phyloP scores from a whole-genome alignment of 1,140 invertebrate genomes.

The Octopus sinensis region DNA sequence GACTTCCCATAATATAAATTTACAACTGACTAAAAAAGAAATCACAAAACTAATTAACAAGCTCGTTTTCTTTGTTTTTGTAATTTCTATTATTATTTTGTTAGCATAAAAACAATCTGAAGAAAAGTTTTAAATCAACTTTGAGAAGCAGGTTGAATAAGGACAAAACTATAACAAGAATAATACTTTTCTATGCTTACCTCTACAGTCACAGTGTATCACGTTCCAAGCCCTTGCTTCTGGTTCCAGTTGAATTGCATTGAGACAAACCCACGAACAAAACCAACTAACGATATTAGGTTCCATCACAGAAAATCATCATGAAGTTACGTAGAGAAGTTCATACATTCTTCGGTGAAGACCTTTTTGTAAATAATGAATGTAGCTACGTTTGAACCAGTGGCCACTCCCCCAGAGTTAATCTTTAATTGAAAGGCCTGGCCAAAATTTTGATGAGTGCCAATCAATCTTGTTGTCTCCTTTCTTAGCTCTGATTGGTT shows the following conservation, averaged over 20 bases:
- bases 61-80: too few species aligned
- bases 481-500: not conserved
- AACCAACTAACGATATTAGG: conserved; percentile 4
- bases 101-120: too few species aligned
- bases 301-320: conserved; percentile 4
- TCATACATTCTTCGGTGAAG: not conserved
- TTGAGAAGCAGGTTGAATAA: too few species aligned
- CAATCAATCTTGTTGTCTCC: not conserved
- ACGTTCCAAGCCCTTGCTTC: not conserved
- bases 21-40: too few species aligned
- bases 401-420: not conserved
- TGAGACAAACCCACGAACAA: conserved; percentile 9
- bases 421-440: not conserved
- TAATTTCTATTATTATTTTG: too few species aligned
- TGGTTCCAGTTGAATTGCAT: not conserved
- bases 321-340: not conserved
- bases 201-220: not conserved
- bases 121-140: too few species aligned
- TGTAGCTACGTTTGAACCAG: not conserved
- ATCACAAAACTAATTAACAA: too few species aligned
- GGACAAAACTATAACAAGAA: too few species aligned
- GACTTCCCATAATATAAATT: too few species aligned
- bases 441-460: not conserved
- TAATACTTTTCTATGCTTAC: not conserved
- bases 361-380: not conserved